phyloP scores from a whole-genome alignment of 2,797 vertebrate species.

The Enteromius trimaculatus region DNA sequence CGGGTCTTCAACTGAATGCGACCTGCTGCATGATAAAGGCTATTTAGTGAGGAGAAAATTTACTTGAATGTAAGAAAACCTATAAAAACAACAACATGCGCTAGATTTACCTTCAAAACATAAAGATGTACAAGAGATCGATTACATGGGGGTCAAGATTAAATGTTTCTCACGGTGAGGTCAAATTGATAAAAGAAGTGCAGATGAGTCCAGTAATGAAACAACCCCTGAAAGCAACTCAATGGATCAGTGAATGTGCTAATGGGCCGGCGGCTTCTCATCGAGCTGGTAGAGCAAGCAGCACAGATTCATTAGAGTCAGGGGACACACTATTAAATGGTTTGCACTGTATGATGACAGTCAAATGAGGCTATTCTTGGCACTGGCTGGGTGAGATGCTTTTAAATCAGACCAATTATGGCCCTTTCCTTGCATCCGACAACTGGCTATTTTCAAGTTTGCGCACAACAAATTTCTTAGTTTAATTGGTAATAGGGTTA shows the following conservation, averaged over 20 bases:
- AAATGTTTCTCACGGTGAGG: not conserved
- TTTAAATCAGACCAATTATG: conserved; percentile 45
- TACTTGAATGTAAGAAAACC: not conserved
- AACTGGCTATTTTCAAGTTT: conserved; percentile 8
- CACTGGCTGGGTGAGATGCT: conserved; percentile 12
- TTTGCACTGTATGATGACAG: conserved; percentile 32
- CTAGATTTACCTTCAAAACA: not conserved
- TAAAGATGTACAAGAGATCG: not conserved
- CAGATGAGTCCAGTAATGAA: not conserved
- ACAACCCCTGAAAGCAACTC: not conserved
- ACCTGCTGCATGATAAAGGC: not conserved
- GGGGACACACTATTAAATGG: conserved; percentile 37
- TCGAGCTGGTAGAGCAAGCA: conserved; percentile 17
- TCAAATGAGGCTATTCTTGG: conserved; percentile 42
- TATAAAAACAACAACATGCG: not conserved
- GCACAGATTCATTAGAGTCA: conserved; percentile 44
- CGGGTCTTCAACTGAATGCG: not conserved
- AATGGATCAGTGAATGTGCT: conserved; percentile 38
- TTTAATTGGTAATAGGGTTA: not conserved
- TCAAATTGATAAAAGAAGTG: conserved; percentile 13
- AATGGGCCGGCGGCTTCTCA: conserved; percentile 33
- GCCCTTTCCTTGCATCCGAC: not conserved
- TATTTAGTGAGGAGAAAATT: not conserved
- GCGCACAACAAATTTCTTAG: conserved; percentile 1
- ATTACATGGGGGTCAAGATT: not conserved